Evolutionary conservation across 1,140 invertebrate species (phyloP), one percentile per base, ranked within the genome.

Genomic region (Drosophila burlai): DNA sequence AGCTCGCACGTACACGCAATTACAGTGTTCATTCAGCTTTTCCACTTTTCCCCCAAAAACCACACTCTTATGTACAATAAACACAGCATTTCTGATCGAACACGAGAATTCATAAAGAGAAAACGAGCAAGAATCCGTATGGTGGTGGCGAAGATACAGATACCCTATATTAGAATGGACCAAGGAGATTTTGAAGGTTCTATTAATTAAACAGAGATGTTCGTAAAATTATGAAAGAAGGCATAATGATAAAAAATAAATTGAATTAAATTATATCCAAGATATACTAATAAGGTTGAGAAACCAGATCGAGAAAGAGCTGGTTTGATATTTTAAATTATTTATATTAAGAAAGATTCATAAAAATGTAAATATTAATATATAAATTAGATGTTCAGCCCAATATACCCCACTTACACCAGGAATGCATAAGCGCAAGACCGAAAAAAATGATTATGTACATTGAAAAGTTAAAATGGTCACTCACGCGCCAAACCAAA

Each of bases 391-490:
- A 16, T 43, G 13, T 29, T 29, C 7, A 18, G 38, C 16, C 55
- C 46, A 36, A 63, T 29, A 54, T 38, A 55, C 46, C 46, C 29
- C 3, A n/a, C 16, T 7, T 21, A 2, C 40, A 18, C 31, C 15
- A 15, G 47, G 64, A 54, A 69, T 69, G 29, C 6, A 26, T 29
- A 68, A 79, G 66, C 65, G 71, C 75, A 66, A 87, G 29, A 36
- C 65, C 61, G n/a, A 73, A 80, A 80, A 80, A 81, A 78, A 81
- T 89, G 67, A 81, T 87, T 89, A 74, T 83, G 84, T 87, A 81
- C 84, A 83, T 89, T 83, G 78, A 86, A 86, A 69, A 71, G 69
- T 69, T 80, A 81, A 87, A 87, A 87, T 67, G 80, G 74, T 72
- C 68, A 84, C 81, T 87, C 84, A 81, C 84, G 84, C 65, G 84